phyloP scores from a whole-genome alignment of 2,797 vertebrate species.

The Hippocampus kuda region DNA sequence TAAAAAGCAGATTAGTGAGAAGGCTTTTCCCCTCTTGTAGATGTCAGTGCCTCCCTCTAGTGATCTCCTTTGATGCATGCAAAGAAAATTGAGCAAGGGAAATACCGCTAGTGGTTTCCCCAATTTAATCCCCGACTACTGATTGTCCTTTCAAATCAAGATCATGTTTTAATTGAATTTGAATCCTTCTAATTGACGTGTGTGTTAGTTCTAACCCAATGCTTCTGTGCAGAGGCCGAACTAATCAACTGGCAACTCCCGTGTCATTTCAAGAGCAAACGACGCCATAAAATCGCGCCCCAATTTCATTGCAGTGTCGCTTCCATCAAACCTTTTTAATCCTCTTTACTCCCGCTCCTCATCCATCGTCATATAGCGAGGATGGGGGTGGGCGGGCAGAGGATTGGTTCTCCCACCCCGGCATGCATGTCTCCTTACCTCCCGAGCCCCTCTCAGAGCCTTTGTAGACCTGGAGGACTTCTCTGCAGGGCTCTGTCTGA shows the following conservation, averaged over 20 bases:
- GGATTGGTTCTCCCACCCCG: constrained; percentile 32
- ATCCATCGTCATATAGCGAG: constrained; percentile 22
- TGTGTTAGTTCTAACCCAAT: background rate
- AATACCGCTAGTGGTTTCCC: background rate
- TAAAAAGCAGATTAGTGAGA: constrained; percentile 42
- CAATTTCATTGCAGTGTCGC: background rate
- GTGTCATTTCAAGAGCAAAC: constrained; percentile 1
- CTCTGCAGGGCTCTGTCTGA: constrained; percentile 98
- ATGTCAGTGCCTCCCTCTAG: constrained; percentile 55
- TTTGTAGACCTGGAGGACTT: constrained; percentile 86
- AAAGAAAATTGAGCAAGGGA: background rate
- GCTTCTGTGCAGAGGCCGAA: constrained; percentile 1
- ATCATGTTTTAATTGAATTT: background rate
- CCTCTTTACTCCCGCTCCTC: constrained; percentile 26
- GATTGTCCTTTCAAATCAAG: background rate
- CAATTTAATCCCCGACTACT: background rate
- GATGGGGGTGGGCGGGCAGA: background rate
- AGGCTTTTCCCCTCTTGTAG: constrained; percentile 28
- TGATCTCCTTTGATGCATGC: constrained; percentile 23
- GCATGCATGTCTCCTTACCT: constrained; percentile 46
- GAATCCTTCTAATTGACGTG: background rate
- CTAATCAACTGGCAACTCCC: background rate
- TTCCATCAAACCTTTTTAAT: constrained; percentile 14
- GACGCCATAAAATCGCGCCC: background rate
- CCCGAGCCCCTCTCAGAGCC: constrained; percentile 48